These are phyloP conservation scores for Liposcelis brunnea DNA, from an alignment of 2,888 invertebrate species.

Conservation along the genomic window DNA sequence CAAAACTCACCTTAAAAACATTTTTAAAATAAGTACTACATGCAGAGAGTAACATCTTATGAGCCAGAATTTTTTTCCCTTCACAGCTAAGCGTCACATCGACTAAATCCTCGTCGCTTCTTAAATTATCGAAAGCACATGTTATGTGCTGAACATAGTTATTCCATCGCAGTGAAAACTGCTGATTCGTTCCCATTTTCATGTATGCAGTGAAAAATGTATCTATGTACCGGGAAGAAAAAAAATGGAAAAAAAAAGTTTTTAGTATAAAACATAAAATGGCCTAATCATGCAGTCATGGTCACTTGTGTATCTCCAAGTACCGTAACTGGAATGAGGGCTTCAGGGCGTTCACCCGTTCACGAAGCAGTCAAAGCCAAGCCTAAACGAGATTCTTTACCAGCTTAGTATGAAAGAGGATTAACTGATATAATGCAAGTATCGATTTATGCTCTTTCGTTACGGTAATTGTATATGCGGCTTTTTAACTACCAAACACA, in stretches of 20 bases:
- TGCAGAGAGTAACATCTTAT: slow-evolving; percentile 68
- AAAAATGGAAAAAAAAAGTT: background rate
- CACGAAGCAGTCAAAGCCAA: too few relatives aligned
- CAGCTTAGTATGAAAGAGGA: too few relatives aligned
- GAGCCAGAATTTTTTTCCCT: slow-evolving; percentile 66
- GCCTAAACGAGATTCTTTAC: too few relatives aligned
- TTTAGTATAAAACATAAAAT: too few relatives aligned
- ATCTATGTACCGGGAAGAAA: background rate
- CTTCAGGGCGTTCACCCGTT: too few relatives aligned
- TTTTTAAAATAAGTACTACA: slow-evolving; percentile 58
- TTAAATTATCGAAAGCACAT: slow-evolving; percentile 57
- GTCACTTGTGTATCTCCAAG: background rate
- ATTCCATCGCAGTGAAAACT: slow-evolving; percentile 76
- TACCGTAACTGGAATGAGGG: too few relatives aligned
- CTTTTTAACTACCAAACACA: too few relatives aligned
- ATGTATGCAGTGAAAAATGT: background rate
- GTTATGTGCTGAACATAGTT: slow-evolving; percentile 63
- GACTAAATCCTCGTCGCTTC: slow-evolving; percentile 41
- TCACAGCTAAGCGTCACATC: slow-evolving; percentile 77
- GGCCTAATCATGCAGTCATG: background rate
- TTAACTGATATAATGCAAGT: too few relatives aligned
- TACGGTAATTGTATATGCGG: too few relatives aligned
- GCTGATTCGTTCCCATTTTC: slow-evolving; percentile 45
- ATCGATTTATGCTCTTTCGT: too few relatives aligned
- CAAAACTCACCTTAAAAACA: slow-evolving; percentile 8